phyloP scores from a whole-genome alignment of 1,140 invertebrate genomes.

The Carposina sasakii region DNA sequence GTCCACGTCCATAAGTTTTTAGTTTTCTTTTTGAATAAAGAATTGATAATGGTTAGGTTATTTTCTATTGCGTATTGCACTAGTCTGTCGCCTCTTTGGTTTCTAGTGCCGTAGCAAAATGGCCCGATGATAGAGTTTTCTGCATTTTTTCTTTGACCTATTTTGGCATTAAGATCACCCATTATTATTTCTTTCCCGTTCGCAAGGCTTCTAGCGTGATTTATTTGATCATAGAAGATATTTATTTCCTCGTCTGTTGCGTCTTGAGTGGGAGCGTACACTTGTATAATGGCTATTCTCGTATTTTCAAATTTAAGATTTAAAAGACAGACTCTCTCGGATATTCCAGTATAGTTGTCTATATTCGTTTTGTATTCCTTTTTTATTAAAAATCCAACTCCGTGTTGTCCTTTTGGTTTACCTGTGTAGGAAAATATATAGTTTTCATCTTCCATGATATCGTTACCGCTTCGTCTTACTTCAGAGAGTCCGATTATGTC shows the following conservation, averaged over 20 bases:
- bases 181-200: neutral
- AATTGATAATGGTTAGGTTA: neutral
- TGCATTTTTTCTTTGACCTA: neutral
- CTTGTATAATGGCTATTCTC: neutral
- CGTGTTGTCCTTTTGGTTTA: neutral
- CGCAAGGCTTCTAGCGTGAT: neutral
- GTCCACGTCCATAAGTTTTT: neutral
- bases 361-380: neutral
- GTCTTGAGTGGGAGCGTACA: neutral
- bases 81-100: neutral
- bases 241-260: neutral
- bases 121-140: neutral
- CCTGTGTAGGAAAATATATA: neutral
- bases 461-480: neutral
- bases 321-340: neutral
- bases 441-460: neutral
- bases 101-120: neutral
- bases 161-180: neutral
- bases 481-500: neutral
- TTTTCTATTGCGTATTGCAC: neutral
- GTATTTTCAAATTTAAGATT: no score
- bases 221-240: neutral
- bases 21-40: neutral
- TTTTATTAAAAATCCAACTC: neutral
- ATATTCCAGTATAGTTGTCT: neutral